phyloP scores from a whole-genome alignment of 2,888 invertebrate genomes.

The Dolomedes plantarius region DNA sequence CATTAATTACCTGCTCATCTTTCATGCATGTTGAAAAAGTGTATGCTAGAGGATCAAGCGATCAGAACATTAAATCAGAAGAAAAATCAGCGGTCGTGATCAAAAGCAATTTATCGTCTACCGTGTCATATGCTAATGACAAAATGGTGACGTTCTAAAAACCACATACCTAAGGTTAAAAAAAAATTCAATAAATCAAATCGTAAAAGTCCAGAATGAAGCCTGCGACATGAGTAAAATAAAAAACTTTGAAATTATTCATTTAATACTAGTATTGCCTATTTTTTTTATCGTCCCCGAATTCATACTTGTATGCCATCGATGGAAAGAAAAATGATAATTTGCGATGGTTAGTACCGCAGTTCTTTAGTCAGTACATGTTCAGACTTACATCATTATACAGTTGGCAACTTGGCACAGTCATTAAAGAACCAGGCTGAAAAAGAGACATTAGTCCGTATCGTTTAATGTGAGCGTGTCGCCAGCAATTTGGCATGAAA shows the following conservation, averaged over 20 bases:
- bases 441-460: slow-evolving; percentile 62
- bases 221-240: neutral
- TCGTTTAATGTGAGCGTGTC: slow-evolving; percentile 62
- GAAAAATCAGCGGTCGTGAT: neutral
- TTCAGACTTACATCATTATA: neutral
- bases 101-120: neutral
- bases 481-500: slow-evolving; percentile 53
- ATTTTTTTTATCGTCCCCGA: neutral
- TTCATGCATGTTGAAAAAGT: too few relatives aligned
- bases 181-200: neutral
- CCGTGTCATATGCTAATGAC: neutral
- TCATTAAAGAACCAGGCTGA: neutral
- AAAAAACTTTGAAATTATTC: neutral
- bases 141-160: neutral
- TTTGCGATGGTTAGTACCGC: neutral
- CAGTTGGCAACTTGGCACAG: neutral
- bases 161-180: neutral
- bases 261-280: neutral
- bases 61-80: neutral
- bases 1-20: too few relatives aligned
- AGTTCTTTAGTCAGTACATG: neutral
- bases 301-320: neutral
- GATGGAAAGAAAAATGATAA: neutral
- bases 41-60: too few relatives aligned
- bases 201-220: neutral